Conservation (phyloP, 2,888 invertebrate species). For the Zelleria hepariella region DNA sequence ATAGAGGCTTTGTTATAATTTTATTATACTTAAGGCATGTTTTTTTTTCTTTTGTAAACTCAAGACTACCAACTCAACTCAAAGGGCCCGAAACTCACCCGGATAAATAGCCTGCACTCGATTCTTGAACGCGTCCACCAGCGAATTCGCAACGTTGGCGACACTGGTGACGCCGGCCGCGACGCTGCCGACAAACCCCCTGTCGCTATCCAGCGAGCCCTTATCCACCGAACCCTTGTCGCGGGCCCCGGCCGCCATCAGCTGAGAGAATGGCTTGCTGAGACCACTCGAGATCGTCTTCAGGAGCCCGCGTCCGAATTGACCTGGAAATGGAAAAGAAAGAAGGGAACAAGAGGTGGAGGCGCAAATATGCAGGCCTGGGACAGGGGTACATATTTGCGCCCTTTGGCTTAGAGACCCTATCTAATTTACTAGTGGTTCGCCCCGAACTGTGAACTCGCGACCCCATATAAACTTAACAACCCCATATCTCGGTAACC, state of each 20-base stretch:
- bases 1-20: too few species aligned
- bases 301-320: constrained; percentile 59
- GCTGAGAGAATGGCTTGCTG: constrained; percentile 66
- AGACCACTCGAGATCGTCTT: constrained; percentile 54
- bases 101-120: constrained; percentile 71
- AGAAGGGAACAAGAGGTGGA: too few species aligned
- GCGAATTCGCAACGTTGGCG: constrained; percentile 47
- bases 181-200: constrained; percentile 62
- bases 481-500: too few species aligned
- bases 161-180: constrained; percentile 56
- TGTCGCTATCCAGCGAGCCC: constrained; percentile 75
- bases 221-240: constrained; percentile 32
- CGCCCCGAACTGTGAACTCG: too few species aligned
- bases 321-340: too few species aligned
- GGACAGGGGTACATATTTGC: too few species aligned
- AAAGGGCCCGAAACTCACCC: constrained; percentile 35
- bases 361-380: too few species aligned
- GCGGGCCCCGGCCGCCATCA: constrained; percentile 64
- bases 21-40: too few species aligned
- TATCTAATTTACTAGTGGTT: too few species aligned
- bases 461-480: too few species aligned
- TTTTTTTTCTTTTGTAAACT: too few species aligned
- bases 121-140: constrained; percentile 63
- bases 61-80: neutral
- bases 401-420: too few species aligned